Evolutionary conservation across 2,888 invertebrate species (phyloP), one percentile per base, ranked within the genome.

Genomic region (Dryococelus australis): DNA sequence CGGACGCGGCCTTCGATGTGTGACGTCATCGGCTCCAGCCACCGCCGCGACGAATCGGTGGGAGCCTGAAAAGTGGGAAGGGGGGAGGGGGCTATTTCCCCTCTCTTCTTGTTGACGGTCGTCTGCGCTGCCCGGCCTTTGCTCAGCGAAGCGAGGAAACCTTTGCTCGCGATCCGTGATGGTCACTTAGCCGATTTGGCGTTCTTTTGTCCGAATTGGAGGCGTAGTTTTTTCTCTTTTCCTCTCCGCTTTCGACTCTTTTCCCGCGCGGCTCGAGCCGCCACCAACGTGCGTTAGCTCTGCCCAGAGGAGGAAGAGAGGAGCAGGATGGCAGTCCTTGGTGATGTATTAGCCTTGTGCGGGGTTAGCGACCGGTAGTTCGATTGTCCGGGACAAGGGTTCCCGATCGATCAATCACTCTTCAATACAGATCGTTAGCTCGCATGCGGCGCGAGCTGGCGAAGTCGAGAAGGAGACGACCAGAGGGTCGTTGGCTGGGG

Each of bases 171-270:
- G 65, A 65, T 65, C 65, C 20, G 65, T 24, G 65, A 83, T n/a
- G 83, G 28, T 28, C 83, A 83, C 43, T 43, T 83, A 83, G 83
- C 83, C 83, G 43, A 83, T 83, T 83, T 83, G 27, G 16, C 16
- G 26, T 43, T 28, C 43, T 43, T 83, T 43, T 83, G 83, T 83
- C 5, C 13, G 24, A 9, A 43, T 10, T 16, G 43, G 83, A 8
- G 20, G 65, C 24, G 65, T 24, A 16, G 65, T 65, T 65, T 65
- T 65, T 65, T 6, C 20, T 65, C 65, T 65, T 16, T 65, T 20
- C 24, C 65, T 20, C 65, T 24, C 20, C 20, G 10, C 65, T 16
- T 65, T 20, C 24, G 65, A 65, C 65, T 65, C 65, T 24, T n/a
- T n/a, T n/a, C n/a, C n/a, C n/a, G n/a, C n/a, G n/a, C n/a, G n/a